A percentile compares a stretch with the other conserved stretches of the same genome.
Evolutionary conservation across 2,797 vertebrate species (phyloP).

Genomic region (Gymnoscopelus microlampas): DNA sequence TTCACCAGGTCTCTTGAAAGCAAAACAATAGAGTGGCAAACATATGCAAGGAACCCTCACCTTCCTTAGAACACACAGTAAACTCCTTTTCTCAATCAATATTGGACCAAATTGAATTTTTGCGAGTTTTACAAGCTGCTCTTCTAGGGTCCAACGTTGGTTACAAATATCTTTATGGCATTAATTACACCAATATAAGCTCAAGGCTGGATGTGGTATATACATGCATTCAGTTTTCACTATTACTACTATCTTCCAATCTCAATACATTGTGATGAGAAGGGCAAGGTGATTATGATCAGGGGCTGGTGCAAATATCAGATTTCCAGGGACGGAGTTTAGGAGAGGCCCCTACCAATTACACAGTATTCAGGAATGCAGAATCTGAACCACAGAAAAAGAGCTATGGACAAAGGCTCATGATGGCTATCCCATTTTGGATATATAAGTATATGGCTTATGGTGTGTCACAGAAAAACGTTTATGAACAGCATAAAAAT

Average conservation of each 20-base stretch:
- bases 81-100: slow-evolving; percentile 30
- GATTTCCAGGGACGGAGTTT: slow-evolving; percentile 86
- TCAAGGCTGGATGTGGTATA: slow-evolving; percentile 44
- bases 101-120: slow-evolving; percentile 15
- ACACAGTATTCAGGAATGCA: slow-evolving; percentile 89
- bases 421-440: slow-evolving; percentile 42
- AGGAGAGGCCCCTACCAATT: slow-evolving; percentile 87
- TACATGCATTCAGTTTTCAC: slow-evolving; percentile 72
- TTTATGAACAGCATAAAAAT: slow-evolving; percentile 28
- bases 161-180: slow-evolving; percentile 33
- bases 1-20: slow-evolving; percentile 56
- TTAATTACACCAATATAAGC: slow-evolving; percentile 48
- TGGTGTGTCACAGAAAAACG: slow-evolving; percentile 23
- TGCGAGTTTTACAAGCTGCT: slow-evolving; percentile 18
- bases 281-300: slow-evolving; percentile 75
- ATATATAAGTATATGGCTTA: slow-evolving; percentile 17
- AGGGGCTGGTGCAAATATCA: slow-evolving; percentile 84
- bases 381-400: slow-evolving; percentile 67
- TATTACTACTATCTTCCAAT: slow-evolving; percentile 67
- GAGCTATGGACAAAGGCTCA: slow-evolving; percentile 57
- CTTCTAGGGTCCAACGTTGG: slow-evolving; percentile 1
- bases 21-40: slow-evolving; percentile 49
- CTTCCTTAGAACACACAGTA: slow-evolving; percentile 22
- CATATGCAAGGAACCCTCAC: slow-evolving; percentile 15
- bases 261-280: slow-evolving; percentile 72